phyloP scores from a whole-genome alignment of 2,113 vertebrate genomes.

The Nicator chloris region DNA sequence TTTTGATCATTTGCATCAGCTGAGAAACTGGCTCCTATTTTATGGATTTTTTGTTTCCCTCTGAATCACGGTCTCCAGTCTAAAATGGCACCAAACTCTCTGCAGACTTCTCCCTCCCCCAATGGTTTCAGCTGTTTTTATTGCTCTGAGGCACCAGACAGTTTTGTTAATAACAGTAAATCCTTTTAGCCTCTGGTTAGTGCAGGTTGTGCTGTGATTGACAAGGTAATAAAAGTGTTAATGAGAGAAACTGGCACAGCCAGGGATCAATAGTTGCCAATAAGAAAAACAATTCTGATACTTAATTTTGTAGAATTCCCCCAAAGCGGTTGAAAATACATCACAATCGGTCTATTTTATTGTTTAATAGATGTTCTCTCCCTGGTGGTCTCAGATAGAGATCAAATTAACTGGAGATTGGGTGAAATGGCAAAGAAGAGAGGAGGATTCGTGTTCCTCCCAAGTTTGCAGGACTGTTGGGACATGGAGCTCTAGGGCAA shows the following conservation, averaged over 20 bases:
- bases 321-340: constrained; percentile 64
- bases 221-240: constrained; percentile 81
- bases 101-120: constrained; percentile 32
- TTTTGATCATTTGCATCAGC: not conserved
- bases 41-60: not conserved
- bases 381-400: constrained; percentile 30
- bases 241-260: constrained; percentile 72
- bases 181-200: constrained; percentile 70
- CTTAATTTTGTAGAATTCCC: constrained; percentile 70
- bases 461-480: not conserved
- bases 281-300: constrained; percentile 77
- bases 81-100: constrained; percentile 57
- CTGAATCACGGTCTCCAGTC: constrained; percentile 46
- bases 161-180: constrained; percentile 78
- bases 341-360: constrained; percentile 57
- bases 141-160: constrained; percentile 67
- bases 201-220: constrained; percentile 71
- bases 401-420: constrained; percentile 38
- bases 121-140: constrained; percentile 57
- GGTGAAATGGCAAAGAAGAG: not conserved
- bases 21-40: constrained; percentile 1
- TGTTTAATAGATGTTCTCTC: constrained; percentile 61
- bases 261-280: constrained; percentile 75
- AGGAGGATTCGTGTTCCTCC: not conserved
- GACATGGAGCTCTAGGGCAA: not conserved